phyloP scores from a whole-genome alignment of 2,888 invertebrate genomes.

The Petrolisthes cinctipes region DNA sequence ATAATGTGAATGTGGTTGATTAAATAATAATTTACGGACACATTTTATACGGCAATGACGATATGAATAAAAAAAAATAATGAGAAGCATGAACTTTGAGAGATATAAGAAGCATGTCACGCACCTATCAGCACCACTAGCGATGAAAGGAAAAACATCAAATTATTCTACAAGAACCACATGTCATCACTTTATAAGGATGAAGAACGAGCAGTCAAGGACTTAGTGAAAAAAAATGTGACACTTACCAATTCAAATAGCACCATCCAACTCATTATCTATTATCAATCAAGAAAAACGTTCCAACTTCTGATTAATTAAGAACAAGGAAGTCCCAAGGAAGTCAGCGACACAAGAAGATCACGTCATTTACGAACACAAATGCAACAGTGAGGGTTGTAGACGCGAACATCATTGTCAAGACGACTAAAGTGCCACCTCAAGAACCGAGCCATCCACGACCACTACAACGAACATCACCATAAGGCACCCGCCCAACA shows the following conservation, averaged over 20 bases:
- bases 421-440: background rate
- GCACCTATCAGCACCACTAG: background rate
- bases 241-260: background rate
- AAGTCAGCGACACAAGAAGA: background rate
- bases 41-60: too few species aligned
- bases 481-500: background rate
- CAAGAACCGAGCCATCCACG: slow-evolving; percentile 6
- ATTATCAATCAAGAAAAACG: background rate
- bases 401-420: background rate
- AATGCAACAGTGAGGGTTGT: background rate
- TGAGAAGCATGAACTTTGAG: too few species aligned
- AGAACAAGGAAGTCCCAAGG: background rate
- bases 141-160: background rate
- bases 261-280: background rate
- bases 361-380: slow-evolving; percentile 4
- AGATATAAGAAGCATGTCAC: background rate
- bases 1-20: too few species aligned
- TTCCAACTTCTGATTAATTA: background rate
- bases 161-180: background rate
- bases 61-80: too few species aligned
- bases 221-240: background rate
- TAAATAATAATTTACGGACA: too few species aligned
- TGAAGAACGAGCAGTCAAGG: background rate
- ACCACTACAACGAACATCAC: background rate
- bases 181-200: background rate